A percentile compares a stretch with the other conserved stretches of the same genome.
phyloP scores from a whole-genome alignment of 2,113 vertebrate genomes.

The Psammodynastes pulverulentus region DNA sequence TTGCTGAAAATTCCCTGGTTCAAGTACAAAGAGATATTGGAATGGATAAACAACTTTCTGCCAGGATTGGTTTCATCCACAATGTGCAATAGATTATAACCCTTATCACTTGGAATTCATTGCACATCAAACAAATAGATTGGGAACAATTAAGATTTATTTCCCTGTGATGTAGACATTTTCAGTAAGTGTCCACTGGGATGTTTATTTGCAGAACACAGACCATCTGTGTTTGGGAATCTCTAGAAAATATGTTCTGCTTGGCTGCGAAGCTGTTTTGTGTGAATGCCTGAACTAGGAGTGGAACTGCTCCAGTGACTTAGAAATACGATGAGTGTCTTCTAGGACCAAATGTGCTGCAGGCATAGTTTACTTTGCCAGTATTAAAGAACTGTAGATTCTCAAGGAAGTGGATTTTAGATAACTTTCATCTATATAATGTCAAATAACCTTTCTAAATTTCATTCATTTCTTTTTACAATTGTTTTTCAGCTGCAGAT shows the following conservation, averaged over 20 bases:
- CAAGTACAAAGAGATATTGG: slow-evolving; percentile 6
- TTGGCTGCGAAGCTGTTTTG: not conserved
- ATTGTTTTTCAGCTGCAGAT: not conserved
- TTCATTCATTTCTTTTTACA: not conserved
- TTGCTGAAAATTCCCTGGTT: slow-evolving; percentile 10
- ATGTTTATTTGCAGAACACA: slow-evolving; percentile 20
- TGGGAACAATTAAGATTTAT: not conserved
- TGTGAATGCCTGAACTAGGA: not conserved
- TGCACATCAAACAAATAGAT: slow-evolving; percentile 10
- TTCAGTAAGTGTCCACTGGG: not conserved
- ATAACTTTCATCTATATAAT: not conserved
- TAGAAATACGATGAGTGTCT: not conserved
- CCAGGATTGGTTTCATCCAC: not conserved
- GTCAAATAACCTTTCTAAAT: not conserved
- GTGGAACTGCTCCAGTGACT: not conserved
- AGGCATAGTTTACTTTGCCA: not conserved
- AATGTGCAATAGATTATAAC: slow-evolving; percentile 7
- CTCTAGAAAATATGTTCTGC: not conserved
- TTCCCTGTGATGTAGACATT: slow-evolving; percentile 6
- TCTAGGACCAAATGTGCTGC: not conserved
- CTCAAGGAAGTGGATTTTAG: not conserved
- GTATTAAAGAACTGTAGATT: not conserved
- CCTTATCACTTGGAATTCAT: slow-evolving; percentile 31
- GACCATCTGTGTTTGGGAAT: slow-evolving; percentile 8
- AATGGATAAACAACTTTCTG: not conserved